Evolutionary conservation across 2,113 vertebrate genomes (phyloP).

Genomic region (Dicaeum eximium): DNA sequence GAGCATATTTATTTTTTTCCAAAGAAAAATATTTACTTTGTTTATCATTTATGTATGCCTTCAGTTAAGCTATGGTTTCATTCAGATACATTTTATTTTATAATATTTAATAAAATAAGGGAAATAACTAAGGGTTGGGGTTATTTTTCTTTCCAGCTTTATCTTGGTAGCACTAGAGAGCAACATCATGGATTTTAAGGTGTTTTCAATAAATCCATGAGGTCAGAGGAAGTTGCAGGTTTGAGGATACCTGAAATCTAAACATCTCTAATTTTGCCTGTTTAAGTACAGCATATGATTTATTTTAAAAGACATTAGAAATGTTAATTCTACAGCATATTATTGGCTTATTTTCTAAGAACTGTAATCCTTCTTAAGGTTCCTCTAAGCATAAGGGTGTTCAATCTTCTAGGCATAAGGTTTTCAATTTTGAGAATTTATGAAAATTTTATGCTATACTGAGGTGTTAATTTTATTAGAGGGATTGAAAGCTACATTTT

Average conservation of each 20-base stretch:
- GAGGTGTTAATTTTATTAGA: neutral
- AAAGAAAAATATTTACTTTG: neutral
- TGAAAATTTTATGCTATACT: neutral
- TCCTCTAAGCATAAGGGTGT: neutral
- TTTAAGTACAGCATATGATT: neutral
- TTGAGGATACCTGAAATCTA: neutral
- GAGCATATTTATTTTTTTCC: neutral
- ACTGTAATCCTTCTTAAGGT: neutral
- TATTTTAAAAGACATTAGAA: neutral
- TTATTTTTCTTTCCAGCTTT: neutral
- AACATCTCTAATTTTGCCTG: neutral
- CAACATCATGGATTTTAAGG: neutral
- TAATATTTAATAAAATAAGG: neutral
- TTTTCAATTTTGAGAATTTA: neutral
- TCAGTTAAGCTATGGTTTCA: neutral
- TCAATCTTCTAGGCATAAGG: neutral
- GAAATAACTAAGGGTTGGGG: neutral
- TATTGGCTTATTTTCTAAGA: neutral
- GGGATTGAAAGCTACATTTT: neutral
- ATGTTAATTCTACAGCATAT: neutral
- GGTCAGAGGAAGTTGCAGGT: neutral
- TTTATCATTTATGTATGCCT: neutral
- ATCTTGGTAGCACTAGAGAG: neutral
- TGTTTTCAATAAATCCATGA: neutral
- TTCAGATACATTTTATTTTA: neutral